Conservation (phyloP, 2,888 invertebrate genomes). For the Drosophila quinaria region DNA sequence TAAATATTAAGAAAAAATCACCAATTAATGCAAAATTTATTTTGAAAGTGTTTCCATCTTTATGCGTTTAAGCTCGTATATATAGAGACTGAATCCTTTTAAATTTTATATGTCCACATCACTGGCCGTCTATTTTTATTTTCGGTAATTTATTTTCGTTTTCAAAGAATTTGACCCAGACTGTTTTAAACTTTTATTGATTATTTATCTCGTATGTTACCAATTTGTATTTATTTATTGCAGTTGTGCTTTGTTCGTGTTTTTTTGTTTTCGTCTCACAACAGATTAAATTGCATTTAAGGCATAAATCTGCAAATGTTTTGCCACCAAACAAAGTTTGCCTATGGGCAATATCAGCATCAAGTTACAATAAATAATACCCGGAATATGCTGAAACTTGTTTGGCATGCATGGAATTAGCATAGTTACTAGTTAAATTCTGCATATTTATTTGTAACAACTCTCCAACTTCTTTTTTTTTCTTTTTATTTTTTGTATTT, state of each 20-base stretch:
- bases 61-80: too few relatives aligned
- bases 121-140: background rate
- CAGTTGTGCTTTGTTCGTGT: slow-evolving; percentile 6
- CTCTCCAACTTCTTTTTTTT: background rate
- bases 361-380: slow-evolving; percentile 14
- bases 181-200: background rate
- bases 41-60: too few relatives aligned
- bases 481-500: background rate
- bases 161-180: background rate
- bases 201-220: background rate
- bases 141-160: background rate
- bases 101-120: background rate
- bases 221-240: slow-evolving; percentile 3
- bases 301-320: slow-evolving; percentile 19
- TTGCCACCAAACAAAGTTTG: slow-evolving; percentile 2
- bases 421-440: slow-evolving; percentile 12
- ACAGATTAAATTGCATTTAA: slow-evolving; percentile 9
- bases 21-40: too few relatives aligned
- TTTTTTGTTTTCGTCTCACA: background rate
- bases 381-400: slow-evolving; percentile 2
- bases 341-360: background rate
- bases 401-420: slow-evolving; percentile 22
- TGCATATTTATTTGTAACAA: slow-evolving; percentile 20
- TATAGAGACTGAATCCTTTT: background rate
- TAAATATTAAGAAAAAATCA: too few relatives aligned